These are phyloP conservation scores for Wasmannia auropunctata DNA, from an alignment of 1,140 invertebrate genomes.

Conservation along the genomic window DNA sequence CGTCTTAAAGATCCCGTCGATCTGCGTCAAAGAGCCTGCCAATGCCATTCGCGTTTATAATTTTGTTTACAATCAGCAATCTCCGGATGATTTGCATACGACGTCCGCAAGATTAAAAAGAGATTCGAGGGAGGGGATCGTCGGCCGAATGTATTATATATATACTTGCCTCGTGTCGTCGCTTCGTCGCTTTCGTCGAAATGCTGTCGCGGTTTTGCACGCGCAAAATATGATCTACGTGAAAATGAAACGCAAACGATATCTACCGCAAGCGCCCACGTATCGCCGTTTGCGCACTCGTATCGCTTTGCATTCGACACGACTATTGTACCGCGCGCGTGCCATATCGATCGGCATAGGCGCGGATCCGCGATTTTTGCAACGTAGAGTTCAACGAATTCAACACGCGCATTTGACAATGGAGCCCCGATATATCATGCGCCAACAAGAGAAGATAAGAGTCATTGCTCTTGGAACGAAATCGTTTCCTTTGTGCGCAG, in stretches of 20 bases:
- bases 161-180: background rate
- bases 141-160: background rate
- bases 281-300: background rate
- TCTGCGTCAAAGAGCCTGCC: background rate
- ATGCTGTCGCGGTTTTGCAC: background rate
- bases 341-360: constrained; percentile 60
- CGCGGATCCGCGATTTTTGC: constrained; percentile 30
- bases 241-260: constrained; percentile 17
- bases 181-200: background rate
- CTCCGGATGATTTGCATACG: background rate
- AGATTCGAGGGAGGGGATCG: background rate
- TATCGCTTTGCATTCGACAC: constrained; percentile 71
- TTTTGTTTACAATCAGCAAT: background rate
- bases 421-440: background rate
- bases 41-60: background rate
- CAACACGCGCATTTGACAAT: background rate
- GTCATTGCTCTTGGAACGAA: background rate
- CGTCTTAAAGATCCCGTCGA: background rate
- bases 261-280: background rate
- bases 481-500: background rate
- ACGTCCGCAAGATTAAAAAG: background rate
- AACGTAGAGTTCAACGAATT: background rate
- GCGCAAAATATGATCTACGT: constrained; percentile 20
- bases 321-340: constrained; percentile 68
- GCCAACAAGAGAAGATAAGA: background rate